phyloP scores from a whole-genome alignment of 2,797 vertebrate genomes.

The Trachurus trachurus region DNA sequence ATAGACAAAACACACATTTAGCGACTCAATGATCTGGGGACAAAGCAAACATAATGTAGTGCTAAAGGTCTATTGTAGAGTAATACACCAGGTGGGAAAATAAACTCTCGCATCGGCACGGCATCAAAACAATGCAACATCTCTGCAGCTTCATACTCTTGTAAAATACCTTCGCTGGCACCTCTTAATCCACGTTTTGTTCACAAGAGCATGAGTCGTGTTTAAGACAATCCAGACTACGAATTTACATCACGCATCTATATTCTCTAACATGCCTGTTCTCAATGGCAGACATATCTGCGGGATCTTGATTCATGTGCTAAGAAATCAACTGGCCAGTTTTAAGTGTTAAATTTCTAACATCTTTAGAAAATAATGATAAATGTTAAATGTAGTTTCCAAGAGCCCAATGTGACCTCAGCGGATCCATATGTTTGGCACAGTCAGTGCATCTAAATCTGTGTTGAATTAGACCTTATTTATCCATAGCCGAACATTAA shows the following conservation, averaged over 20 bases:
- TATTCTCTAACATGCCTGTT: background rate
- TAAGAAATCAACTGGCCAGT: background rate
- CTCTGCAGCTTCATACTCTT: conserved; percentile 2
- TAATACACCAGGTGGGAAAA: background rate
- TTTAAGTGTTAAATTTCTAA: background rate
- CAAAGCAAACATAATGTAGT: background rate
- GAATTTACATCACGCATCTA: background rate
- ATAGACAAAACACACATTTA: too few relatives aligned
- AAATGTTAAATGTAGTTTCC: background rate
- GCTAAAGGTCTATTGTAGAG: background rate
- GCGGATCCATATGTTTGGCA: background rate
- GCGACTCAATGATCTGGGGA: too few relatives aligned
- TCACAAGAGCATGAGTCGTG: background rate
- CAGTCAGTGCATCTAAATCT: background rate
- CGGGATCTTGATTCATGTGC: background rate
- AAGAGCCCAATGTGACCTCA: background rate
- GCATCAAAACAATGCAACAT: background rate
- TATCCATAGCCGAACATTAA: background rate
- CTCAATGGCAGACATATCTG: background rate
- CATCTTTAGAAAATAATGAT: background rate
- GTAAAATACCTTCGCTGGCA: background rate
- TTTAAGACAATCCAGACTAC: background rate
- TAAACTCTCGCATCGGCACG: background rate
- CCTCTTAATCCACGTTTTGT: background rate
- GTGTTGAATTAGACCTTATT: background rate